Conservation (phyloP, 1,140 invertebrate genomes). For the Drosophila kepulauana region DNA sequence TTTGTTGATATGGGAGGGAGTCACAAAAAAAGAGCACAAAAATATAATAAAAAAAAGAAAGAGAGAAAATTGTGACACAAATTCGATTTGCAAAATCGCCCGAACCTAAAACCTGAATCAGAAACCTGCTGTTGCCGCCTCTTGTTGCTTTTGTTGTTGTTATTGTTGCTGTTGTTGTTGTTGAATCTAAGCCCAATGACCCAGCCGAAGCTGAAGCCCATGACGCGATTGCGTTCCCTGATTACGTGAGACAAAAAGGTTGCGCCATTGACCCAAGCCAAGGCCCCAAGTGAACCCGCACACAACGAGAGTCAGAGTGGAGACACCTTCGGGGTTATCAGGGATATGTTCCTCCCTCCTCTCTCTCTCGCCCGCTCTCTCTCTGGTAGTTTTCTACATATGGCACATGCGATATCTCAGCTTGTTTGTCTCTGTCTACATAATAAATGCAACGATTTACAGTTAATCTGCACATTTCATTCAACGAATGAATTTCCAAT, state of each 20-base stretch:
- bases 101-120: constrained; percentile 11
- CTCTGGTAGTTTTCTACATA: constrained; percentile 24
- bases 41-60: constrained; percentile 9
- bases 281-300: constrained; percentile 7
- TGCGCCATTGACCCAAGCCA: constrained; percentile 15
- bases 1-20: constrained; percentile 11
- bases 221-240: constrained; percentile 47
- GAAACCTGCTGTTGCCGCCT: constrained; percentile 1
- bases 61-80: constrained; percentile 44
- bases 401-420: constrained; percentile 27
- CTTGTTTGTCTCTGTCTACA: neutral
- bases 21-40: constrained; percentile 9
- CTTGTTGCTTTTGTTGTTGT: neutral
- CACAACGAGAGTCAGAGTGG: neutral
- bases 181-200: constrained; percentile 42
- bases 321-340: neutral
- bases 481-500: constrained; percentile 29
- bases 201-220: constrained; percentile 21
- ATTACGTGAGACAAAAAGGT: constrained; percentile 36
- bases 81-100: constrained; percentile 59
- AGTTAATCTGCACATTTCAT: constrained; percentile 42
- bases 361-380: neutral
- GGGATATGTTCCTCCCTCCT: too few species aligned
- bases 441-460: constrained; percentile 46
- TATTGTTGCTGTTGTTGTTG: neutral